Evolutionary conservation across 2,888 invertebrate genomes (phyloP).

Genomic region (Zeuzera pyrina): DNA sequence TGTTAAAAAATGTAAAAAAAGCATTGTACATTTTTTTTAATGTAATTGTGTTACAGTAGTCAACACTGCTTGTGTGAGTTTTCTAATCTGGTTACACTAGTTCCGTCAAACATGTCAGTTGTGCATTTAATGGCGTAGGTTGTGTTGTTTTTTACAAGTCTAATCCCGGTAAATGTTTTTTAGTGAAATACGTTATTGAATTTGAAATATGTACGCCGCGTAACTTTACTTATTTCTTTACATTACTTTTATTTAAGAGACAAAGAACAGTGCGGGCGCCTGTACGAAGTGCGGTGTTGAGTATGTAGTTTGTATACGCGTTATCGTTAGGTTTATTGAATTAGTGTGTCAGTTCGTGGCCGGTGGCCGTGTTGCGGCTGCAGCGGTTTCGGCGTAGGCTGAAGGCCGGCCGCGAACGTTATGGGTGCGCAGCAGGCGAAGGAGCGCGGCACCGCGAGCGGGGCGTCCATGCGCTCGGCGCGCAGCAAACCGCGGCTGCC

Average conservation of each 20-base stretch:
- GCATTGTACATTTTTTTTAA: too few species aligned
- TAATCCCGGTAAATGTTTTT: constrained; percentile 34
- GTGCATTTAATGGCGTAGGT: constrained; percentile 60
- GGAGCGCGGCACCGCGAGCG: constrained; percentile 84
- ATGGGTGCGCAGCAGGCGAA: constrained; percentile 97
- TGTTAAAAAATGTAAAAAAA: too few species aligned
- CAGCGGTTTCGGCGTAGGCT: neutral
- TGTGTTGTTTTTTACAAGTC: constrained; percentile 44
- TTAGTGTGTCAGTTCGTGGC: constrained; percentile 30
- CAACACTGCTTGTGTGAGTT: too few species aligned
- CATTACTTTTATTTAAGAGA: neutral
- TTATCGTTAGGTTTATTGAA: constrained; percentile 42
- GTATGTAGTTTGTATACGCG: constrained; percentile 34
- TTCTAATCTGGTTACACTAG: too few species aligned
- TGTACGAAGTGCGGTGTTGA: constrained; percentile 1
- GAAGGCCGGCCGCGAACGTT: constrained; percentile 24
- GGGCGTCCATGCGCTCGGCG: constrained; percentile 81
- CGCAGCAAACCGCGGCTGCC: constrained; percentile 82
- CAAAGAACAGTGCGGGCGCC: neutral
- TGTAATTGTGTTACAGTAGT: too few species aligned
- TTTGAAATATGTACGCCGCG: constrained; percentile 15
- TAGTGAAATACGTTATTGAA: constrained; percentile 18
- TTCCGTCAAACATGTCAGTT: constrained; percentile 51
- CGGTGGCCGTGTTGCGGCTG: constrained; percentile 5
- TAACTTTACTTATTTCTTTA: constrained; percentile 6